A percentile compares a stretch with the other conserved stretches of the same genome.
These are phyloP conservation scores for Drosophila neocordata DNA, from an alignment of 1,140 invertebrate species.

Conservation along the genomic window DNA sequence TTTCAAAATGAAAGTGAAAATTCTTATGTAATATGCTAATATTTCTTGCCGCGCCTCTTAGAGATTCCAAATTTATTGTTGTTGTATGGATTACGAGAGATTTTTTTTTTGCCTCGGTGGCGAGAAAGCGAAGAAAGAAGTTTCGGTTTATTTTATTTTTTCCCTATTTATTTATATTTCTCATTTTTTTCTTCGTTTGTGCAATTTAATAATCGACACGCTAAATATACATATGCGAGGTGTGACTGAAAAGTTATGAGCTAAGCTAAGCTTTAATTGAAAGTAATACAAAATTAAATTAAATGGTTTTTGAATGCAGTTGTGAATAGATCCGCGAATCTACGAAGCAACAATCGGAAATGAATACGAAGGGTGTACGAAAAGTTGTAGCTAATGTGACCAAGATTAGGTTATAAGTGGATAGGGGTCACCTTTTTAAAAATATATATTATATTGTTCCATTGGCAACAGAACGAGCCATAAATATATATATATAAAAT, in stretches of 20 bases:
- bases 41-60: conserved; percentile 47
- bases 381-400: too few relatives aligned
- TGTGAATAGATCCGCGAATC: too few relatives aligned
- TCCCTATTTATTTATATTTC: neutral
- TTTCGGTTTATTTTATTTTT: conserved; percentile 23
- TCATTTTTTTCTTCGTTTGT: conserved; percentile 15
- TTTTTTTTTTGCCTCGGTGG: conserved; percentile 25
- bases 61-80: conserved; percentile 32
- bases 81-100: conserved; percentile 48
- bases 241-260: neutral
- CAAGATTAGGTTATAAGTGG: too few relatives aligned
- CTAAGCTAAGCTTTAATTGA: too few relatives aligned
- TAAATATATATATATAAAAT: too few relatives aligned
- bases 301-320: too few relatives aligned
- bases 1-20: conserved; percentile 60
- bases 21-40: conserved; percentile 66
- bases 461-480: too few relatives aligned
- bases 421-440: too few relatives aligned
- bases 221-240: neutral
- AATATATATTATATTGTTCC: too few relatives aligned
- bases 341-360: too few relatives aligned
- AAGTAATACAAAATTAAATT: too few relatives aligned
- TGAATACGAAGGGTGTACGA: too few relatives aligned
- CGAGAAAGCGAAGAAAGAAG: conserved; percentile 38
- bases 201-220: conserved; percentile 1